Evolutionary conservation across 2,797 vertebrate genomes (phyloP), one percentile per base, ranked within the genome.

Genomic region (Todus mexicanus): DNA sequence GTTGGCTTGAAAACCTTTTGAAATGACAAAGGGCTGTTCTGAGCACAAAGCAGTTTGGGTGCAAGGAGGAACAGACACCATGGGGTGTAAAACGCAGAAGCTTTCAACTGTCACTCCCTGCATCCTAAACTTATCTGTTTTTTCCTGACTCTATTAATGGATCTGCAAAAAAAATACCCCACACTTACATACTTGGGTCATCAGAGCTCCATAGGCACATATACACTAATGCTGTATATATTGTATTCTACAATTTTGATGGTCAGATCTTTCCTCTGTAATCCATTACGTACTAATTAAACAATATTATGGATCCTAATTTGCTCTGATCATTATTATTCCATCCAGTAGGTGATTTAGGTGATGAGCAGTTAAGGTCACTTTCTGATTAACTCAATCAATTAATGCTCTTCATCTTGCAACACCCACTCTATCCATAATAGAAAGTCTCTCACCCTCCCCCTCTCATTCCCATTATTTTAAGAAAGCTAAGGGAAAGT

Each of bases 301-400:
- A 69, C 84, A 85, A 77, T 11, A 31, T 54, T 71, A 63, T 84
- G 81, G 90, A 87, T 93, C 75, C 54, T 94, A 75, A 92, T 94
- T 96, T 94, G 57, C 84, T 72, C 54, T 89, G 78, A 75, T 94
- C 78, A 94, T 94, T 93, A 90, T 96, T 94, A 90, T 92, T 93
- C 89, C 84, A 71, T 94, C 94, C 89, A 73, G 82, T 16, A 90
- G 74, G 74, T 96, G 91, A 94, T 95, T 93, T 88, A 96, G 91
- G 31, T 91, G 94, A 78, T 87, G 76, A 83, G 63, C 66, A 89
- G 87, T 73, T 95, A 93, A 94, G 94, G 93, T 94, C 94, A 95
- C 84, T 93, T 93, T 95, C 84, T 93, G 89, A 95, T 96, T 95
- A 94, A 92, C 90, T 96, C 93, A 76, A 93, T 91, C 89, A 94